phyloP scores from a whole-genome alignment of 2,888 invertebrate species.

The Achlya flavicornis region DNA sequence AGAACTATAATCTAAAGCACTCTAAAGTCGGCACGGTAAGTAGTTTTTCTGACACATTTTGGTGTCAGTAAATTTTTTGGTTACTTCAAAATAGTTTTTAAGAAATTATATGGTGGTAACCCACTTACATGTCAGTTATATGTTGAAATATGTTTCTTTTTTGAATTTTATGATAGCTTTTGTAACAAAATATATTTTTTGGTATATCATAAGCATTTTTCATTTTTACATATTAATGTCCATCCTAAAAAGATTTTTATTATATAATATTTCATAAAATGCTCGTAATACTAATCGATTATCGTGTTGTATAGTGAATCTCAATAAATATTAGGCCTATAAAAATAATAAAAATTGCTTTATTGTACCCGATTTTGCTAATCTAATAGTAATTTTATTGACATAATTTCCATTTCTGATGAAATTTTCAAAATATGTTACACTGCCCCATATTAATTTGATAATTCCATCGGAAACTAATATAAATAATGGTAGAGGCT shows the following conservation, averaged over 20 bases:
- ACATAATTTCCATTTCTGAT: slow-evolving; percentile 15
- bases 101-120: not conserved
- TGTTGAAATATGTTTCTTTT: not conserved
- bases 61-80: not conserved
- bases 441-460: slow-evolving; percentile 4
- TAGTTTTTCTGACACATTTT: not conserved
- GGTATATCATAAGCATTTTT: not conserved
- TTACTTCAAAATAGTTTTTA: not conserved
- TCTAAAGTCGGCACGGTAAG: slow-evolving; percentile 11
- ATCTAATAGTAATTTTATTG: slow-evolving; percentile 42
- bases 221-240: not conserved
- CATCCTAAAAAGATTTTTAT: no score
- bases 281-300: slow-evolving; percentile 35
- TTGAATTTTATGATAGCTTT: not conserved
- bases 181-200: not conserved
- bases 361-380: slow-evolving; percentile 72
- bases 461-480: slow-evolving; percentile 25
- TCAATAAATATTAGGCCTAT: slow-evolving; percentile 61
- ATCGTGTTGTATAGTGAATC: slow-evolving; percentile 22
- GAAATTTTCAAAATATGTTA: slow-evolving; percentile 4
- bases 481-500: no score
- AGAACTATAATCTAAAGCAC: slow-evolving; percentile 20
- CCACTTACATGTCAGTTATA: no score
- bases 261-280: slow-evolving; percentile 26
- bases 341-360: slow-evolving; percentile 58